Evolutionary conservation across 2,113 vertebrate genomes (phyloP), one percentile per base, ranked within the genome.

Genomic region (Callipepla californica): DNA sequence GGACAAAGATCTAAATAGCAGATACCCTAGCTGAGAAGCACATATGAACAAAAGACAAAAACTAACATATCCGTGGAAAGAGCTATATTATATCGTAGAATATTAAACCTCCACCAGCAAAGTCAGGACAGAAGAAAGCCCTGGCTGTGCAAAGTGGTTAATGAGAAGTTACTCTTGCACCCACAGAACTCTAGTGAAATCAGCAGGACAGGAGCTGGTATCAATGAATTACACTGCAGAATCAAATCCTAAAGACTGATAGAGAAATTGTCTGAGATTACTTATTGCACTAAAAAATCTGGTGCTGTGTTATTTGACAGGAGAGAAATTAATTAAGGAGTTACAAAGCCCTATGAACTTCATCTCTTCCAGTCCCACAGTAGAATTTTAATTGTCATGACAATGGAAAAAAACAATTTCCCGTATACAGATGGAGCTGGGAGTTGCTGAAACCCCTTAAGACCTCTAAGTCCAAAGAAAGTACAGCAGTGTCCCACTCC

Each of bases 321-420:
- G n/a, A 92, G 47, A 67, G 15, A 94, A 96, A 84, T 59, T 76
- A 84, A 95, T 92, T 67, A 61, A 32, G 32, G 61, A 87, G n/a
- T 53, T 84, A 36, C 13, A 68, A 42, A 70, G 57, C 57, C 51
- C 65, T 42, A 8, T 1, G 36, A 89, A 34, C 6, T 13, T 78
- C 36, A n/a, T 82, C 44, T 88, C 26, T 62, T 9, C 28, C 32
- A 72, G 63, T 66, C 73, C 68, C 63, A 57, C 3, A 44, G 65
- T 48, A 91, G 68, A 91, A 90, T 75, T 80, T 81, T 51, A 72
- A 89, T 91, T 78, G 50, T 93, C 50, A 7, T 85, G 70, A 77
- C 76, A 73, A 20, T 76, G 92, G 80, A 90, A 92, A 95, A 72
- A 20, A 30, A 51, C 38, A 1, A 62, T 88, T 92, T 97, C 59